Conservation (phyloP, 1,140 invertebrate species). For the Trichonephila clavipes region DNA sequence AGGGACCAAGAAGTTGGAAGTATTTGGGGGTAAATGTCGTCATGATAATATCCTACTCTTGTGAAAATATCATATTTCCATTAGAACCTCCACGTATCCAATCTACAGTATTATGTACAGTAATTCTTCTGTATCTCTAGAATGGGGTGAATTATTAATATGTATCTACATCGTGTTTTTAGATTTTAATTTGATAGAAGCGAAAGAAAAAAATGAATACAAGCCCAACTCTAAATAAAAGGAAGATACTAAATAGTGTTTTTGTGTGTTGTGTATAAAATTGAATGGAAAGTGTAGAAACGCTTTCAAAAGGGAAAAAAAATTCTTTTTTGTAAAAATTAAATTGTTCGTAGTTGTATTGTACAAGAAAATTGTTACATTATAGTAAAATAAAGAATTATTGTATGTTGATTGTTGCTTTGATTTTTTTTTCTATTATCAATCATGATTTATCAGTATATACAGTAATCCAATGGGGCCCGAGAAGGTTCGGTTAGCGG, state of each 20-base stretch:
- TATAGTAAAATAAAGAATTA: slow-evolving; percentile 42
- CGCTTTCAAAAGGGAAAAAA: not conserved
- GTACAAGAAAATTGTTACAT: slow-evolving; percentile 39
- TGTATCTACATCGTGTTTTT: slow-evolving; percentile 6
- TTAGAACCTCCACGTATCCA: not conserved
- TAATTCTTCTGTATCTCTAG: not conserved
- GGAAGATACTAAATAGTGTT: not conserved
- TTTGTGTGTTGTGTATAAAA: not conserved
- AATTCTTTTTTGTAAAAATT: slow-evolving; percentile 34
- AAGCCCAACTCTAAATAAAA: slow-evolving; percentile 20
- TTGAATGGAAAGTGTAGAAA: not conserved
- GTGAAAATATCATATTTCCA: not conserved
- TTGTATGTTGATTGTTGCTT: not conserved
- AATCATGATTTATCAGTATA: too few species aligned
- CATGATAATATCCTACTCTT: not conserved
- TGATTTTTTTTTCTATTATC: too few species aligned
- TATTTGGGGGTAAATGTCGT: not conserved
- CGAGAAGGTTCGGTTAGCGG: too few species aligned
- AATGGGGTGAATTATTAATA: not conserved
- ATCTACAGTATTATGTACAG: slow-evolving; percentile 36
- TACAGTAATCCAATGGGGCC: too few species aligned
- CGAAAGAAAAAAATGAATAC: not conserved
- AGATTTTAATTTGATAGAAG: slow-evolving; percentile 5
- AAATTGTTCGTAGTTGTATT: slow-evolving; percentile 41
- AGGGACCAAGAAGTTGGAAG: not conserved